Evolutionary conservation across 2,888 invertebrate species (phyloP), one percentile per base, ranked within the genome.

Genomic region (Ariolimax columbianus): DNA sequence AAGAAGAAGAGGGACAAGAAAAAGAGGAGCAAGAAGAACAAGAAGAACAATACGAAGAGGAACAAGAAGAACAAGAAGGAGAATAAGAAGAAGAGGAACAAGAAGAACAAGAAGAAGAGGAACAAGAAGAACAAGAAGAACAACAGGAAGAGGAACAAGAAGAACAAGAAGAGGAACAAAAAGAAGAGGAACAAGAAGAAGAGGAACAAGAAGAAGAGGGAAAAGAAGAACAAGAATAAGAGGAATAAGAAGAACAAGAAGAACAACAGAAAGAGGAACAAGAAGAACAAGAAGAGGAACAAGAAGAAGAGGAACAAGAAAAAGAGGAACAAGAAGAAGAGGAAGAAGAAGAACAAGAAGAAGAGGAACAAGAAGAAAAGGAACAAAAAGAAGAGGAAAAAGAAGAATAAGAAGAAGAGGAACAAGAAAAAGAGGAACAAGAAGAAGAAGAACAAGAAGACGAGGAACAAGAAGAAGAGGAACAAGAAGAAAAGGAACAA

Each of bases 181-280:
- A n/a, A n/a, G 73, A 73, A 40, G 73, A 73, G 38, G 43, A 73
- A 73, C 38, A 36, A 73, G 73, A 36, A 66, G 63, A 66, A 66
- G 63, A 66, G 30, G n/a, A 59, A 30, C 26, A 66, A 30, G 30
- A n/a, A 30, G 30, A 66, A 30, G 30, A 66, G n/a, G 30, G 30
- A 30, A 66, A 66, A 30, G 30, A 66, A 38, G 51, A 47, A 30
- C n/a, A n/a, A n/a, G n/a, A n/a, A n/a, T n/a, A n/a, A n/a, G n/a
- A n/a, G n/a, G n/a, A n/a, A n/a, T n/a, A n/a, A n/a, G n/a, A n/a
- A n/a, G n/a, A n/a, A n/a, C n/a, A n/a, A n/a, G n/a, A n/a, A n/a
- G n/a, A n/a, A n/a, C n/a, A n/a, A n/a, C n/a, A n/a, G n/a, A n/a
- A n/a, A n/a, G n/a, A n/a, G n/a, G n/a, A n/a, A n/a, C n/a, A n/a